Evolutionary conservation across 2,888 invertebrate genomes (phyloP), one percentile per base, ranked within the genome.

Genomic region (Melanargia galathea): DNA sequence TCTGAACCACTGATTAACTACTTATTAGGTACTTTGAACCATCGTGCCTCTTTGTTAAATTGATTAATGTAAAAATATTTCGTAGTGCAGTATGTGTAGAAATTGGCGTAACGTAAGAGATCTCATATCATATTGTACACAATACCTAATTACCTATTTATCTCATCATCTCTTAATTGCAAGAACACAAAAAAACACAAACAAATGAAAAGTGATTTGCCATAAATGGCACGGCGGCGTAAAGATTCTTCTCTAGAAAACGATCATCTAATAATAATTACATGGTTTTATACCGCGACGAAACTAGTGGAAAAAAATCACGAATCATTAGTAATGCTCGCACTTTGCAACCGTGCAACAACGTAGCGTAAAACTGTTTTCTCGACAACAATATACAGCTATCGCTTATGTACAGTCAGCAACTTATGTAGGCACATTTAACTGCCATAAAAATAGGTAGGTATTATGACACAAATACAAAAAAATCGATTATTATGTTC

Each of bases 241-340:
- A 7, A 52, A 55, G 55, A 55, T 55, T 55, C 55, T 55, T 55
- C 40, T 43, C 10, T 40, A 55, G 55, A 55, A 55, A 55, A 26
- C 24, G 40, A 54, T 38, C 54, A 40, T 55, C 30, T 26, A 20
- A 35, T 55, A 55, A 24, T 40, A 43, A 55, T 55, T 43, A 55
- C 55, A 55, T 55, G 55, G 55, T 55, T 43, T 26, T 55, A 24
- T 55, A 38, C 30, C 11, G n/a, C 26, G 30, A 20, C 3, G 52
- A 35, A 52, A 33, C 20, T 26, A 33, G 18, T 51, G 51, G 40
- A 40, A 26, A 45, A 48, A 43, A 40, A 26, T 26, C 11, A 40
- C 55, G 43, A 26, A 26, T 55, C 40, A 55, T 26, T 22, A 24
- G 16, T 40, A 55, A 26, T 26, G 40, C 40, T 24, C 16, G 22